Percentiles rank a stretch among this genome's conserved stretches.
Evolutionary conservation across 2,797 vertebrate genomes (phyloP).

Genomic region (Falco concolor): DNA sequence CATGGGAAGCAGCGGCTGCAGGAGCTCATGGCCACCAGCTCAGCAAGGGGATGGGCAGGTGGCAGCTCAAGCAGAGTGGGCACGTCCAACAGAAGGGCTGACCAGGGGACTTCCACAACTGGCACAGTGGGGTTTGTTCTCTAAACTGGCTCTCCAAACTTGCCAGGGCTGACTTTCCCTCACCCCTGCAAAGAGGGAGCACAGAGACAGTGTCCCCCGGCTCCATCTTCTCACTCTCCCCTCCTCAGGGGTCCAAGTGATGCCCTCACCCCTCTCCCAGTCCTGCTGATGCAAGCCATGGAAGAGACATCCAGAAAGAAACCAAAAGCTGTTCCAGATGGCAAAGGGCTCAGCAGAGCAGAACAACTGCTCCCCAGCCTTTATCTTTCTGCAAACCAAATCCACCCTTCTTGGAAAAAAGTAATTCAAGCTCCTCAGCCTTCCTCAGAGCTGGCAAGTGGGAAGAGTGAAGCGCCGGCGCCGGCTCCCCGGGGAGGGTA

Average conservation of each 20-base stretch:
- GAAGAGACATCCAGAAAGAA: not conserved
- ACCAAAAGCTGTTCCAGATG: conserved; percentile 17
- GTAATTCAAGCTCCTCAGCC: not conserved
- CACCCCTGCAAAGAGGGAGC: not conserved
- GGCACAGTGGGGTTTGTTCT: not conserved
- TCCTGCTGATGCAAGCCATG: not conserved
- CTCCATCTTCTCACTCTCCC: not conserved
- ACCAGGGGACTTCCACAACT: fast-evolving
- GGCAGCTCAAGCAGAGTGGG: not conserved
- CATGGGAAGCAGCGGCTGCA: not conserved
- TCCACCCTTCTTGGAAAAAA: conserved; percentile 20
- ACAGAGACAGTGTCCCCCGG: not conserved
- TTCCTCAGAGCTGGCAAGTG: not conserved
- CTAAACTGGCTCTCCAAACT: not conserved
- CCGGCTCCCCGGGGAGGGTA: not conserved
- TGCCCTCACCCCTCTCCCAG: not conserved
- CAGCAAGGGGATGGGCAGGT: fast-evolving
- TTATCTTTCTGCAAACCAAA: conserved; percentile 32
- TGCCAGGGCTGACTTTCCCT: not conserved
- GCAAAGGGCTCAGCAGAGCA: not conserved
- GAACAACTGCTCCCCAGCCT: not conserved
- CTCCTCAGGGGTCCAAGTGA: not conserved
- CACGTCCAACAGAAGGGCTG: not conserved
- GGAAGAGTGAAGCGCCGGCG: not conserved
- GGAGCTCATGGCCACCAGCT: not conserved